Conservation (phyloP, 2,888 invertebrate genomes). For the Malacosoma neustria region DNA sequence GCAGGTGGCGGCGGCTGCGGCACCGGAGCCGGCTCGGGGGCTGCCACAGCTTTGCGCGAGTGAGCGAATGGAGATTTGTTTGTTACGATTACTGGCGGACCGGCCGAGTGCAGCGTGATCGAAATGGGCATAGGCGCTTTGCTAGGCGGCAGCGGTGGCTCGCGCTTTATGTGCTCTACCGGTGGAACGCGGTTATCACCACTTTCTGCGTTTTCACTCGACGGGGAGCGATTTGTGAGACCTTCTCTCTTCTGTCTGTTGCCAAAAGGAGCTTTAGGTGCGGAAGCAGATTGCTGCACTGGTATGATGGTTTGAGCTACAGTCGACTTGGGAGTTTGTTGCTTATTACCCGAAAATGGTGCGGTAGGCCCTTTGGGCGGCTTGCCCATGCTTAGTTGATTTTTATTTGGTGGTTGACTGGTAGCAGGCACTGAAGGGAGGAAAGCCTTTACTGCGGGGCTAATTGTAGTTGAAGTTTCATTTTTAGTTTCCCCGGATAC, state of each 20-base stretch:
- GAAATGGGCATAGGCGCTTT: slow-evolving; percentile 66
- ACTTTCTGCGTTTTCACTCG: slow-evolving; percentile 39
- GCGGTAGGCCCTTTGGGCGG: slow-evolving; percentile 55
- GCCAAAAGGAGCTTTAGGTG: slow-evolving; percentile 61
- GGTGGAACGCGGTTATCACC: slow-evolving; percentile 25
- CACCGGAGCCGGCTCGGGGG: slow-evolving; percentile 42
- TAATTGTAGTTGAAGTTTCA: slow-evolving; percentile 2
- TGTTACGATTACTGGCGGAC: slow-evolving; percentile 61
- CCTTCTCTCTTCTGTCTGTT: slow-evolving; percentile 64
- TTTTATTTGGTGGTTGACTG: slow-evolving; percentile 25
- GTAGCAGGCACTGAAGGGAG: slow-evolving; percentile 30
- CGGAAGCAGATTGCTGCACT: slow-evolving; percentile 55
- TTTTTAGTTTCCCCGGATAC: slow-evolving; percentile 35
- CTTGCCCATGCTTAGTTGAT: slow-evolving; percentile 40
- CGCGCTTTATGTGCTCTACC: slow-evolving; percentile 46
- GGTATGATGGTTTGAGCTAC: slow-evolving; percentile 60
- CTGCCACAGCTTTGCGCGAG: slow-evolving; percentile 42
- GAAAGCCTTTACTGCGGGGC: slow-evolving; percentile 35
- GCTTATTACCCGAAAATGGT: slow-evolving; percentile 61
- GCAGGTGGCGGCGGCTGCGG: slow-evolving; percentile 61
- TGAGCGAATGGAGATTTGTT: slow-evolving; percentile 65
- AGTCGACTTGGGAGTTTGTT: slow-evolving; percentile 46
- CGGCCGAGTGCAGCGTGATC: slow-evolving; percentile 61
- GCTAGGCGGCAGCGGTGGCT: slow-evolving; percentile 54
- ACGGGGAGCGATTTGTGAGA: slow-evolving; percentile 48